A percentile compares a stretch with the other conserved stretches of the same genome.
These are phyloP conservation scores for Denticeps clupeoides DNA, from an alignment of 2,797 vertebrate species.

Conservation along the genomic window DNA sequence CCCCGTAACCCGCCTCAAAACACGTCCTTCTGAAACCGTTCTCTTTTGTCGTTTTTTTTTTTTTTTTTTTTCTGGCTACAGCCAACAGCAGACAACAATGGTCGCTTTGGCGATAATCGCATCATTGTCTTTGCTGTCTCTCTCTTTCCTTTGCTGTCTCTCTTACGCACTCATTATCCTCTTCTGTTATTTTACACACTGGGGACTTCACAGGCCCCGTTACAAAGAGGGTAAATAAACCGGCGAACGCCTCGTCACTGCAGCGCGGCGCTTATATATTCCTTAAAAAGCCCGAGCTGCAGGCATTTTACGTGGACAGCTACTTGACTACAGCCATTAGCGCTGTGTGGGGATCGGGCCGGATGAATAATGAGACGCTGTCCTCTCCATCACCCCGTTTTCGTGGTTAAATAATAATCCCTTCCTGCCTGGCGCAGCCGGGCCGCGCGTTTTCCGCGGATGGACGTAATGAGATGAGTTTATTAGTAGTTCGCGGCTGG, in stretches of 20 bases:
- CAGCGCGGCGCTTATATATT: too few relatives aligned
- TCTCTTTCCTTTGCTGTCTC: background rate
- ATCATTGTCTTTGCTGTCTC: too few relatives aligned
- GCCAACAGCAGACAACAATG: too few relatives aligned
- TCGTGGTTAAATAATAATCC: constrained; percentile 1
- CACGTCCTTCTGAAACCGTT: constrained; percentile 24
- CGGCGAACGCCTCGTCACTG: too few relatives aligned
- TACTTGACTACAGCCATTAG: background rate
- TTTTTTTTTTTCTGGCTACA: too few relatives aligned
- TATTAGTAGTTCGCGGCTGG: background rate
- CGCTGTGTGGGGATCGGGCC: background rate
- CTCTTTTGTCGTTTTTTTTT: too few relatives aligned
- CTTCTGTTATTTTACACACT: constrained; percentile 2
- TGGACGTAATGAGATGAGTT: constrained; percentile 1
- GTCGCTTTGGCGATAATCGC: too few relatives aligned
- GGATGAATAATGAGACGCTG: background rate
- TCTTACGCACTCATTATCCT: background rate
- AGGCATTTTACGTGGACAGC: too few relatives aligned
- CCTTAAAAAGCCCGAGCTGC: too few relatives aligned
- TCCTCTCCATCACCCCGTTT: background rate
- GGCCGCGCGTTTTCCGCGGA: background rate
- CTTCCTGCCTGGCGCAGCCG: background rate
- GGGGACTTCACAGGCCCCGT: background rate
- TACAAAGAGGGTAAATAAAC: too few relatives aligned
- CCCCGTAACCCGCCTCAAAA: constrained; percentile 49